phyloP scores from a whole-genome alignment of 2,888 invertebrate genomes.

The Ferrisia virgata region DNA sequence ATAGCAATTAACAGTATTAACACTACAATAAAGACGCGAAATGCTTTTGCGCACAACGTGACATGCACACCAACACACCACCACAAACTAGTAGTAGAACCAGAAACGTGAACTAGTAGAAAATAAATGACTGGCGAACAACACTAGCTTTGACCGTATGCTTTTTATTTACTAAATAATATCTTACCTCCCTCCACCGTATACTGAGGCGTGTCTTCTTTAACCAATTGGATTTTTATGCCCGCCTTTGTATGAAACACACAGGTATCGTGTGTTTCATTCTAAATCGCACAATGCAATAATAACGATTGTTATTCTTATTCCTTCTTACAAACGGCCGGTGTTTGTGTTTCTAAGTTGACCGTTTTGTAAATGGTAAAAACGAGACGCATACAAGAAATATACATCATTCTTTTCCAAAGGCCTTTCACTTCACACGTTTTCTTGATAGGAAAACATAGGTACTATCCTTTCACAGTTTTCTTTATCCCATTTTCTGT shows the following conservation, averaged over 20 bases:
- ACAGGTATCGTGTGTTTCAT: constrained; percentile 33
- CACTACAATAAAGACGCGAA: not conserved
- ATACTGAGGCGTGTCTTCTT: constrained; percentile 25
- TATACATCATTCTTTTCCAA: not conserved
- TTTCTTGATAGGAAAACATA: not conserved
- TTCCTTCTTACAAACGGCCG: too few relatives aligned
- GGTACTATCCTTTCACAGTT: not conserved
- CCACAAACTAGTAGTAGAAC: not conserved
- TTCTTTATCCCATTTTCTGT: too few relatives aligned
- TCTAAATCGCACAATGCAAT: not conserved
- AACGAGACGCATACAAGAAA: not conserved
- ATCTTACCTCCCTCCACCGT: constrained; percentile 11
- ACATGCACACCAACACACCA: not conserved
- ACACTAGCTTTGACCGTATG: not conserved
- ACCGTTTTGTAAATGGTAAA: not conserved
- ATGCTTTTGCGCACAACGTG: not conserved
- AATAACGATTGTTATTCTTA: not conserved
- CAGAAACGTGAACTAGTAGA: not conserved
- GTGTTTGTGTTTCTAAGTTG: not conserved
- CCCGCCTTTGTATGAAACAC: constrained; percentile 27
- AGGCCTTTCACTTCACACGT: not conserved
- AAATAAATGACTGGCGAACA: constrained; percentile 1
- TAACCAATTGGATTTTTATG: constrained; percentile 34
- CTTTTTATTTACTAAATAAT: constrained; percentile 9
- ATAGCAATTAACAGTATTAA: not conserved